A percentile compares a stretch with the other conserved stretches of the same genome.
Evolutionary conservation across 2,888 invertebrate genomes (phyloP).

Genomic region (Candidula unifasciata): DNA sequence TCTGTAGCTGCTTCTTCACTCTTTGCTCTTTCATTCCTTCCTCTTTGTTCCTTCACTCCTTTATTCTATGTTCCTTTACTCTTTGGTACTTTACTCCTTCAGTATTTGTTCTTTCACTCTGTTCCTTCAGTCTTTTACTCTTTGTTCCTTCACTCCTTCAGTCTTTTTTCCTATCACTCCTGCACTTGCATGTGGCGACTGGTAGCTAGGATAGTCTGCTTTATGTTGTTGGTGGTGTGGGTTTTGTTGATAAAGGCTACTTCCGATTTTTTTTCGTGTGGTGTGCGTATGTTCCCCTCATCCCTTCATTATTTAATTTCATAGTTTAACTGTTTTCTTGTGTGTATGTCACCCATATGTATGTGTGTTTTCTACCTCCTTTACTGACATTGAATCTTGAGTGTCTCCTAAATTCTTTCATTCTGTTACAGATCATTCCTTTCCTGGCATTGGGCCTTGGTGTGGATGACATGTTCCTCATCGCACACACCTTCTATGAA

Average conservation of each 20-base stretch:
- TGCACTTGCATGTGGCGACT: no score
- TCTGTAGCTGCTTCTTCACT: not conserved
- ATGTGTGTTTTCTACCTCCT: not conserved
- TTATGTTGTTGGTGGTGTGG: no score
- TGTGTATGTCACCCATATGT: not conserved
- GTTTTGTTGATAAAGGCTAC: no score
- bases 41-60: no score
- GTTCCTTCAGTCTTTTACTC: not conserved
- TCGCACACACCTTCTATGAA: slow-evolving; percentile 87
- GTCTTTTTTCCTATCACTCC: no score
- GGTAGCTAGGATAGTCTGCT: no score
- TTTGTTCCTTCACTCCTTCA: no score
- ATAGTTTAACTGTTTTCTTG: not conserved
- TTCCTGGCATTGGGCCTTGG: slow-evolving; percentile 95
- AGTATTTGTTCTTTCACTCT: not conserved
- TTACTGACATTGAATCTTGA: not conserved
- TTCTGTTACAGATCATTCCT: slow-evolving; percentile 87
- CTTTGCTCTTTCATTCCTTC: no score
- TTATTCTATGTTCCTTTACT: no score
- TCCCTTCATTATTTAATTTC: not conserved
- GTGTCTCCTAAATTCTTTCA: not conserved
- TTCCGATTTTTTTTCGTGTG: no score
- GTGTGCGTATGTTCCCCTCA: no score
- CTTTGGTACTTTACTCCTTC: no score
- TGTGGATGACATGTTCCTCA: slow-evolving; percentile 96